phyloP scores from a whole-genome alignment of 2,113 vertebrate species.

The Anser cygnoides region DNA sequence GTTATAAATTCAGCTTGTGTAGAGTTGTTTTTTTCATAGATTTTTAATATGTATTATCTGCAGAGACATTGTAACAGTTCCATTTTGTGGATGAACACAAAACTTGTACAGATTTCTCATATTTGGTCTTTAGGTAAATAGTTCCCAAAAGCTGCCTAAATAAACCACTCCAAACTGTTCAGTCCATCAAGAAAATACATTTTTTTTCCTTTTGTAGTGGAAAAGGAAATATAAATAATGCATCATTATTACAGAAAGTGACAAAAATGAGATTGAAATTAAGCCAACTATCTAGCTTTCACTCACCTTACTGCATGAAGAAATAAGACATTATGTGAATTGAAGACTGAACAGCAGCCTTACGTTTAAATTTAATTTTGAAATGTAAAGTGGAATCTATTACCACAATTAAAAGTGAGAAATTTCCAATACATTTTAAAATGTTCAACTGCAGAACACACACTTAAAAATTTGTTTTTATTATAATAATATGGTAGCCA shows the following conservation, averaged over 20 bases:
- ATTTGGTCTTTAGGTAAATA: conserved; percentile 84
- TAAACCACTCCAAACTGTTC: conserved; percentile 79
- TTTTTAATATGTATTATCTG: conserved; percentile 75
- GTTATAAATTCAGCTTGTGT: conserved; percentile 77
- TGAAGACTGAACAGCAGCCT: conserved; percentile 63
- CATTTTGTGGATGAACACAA: conserved; percentile 73
- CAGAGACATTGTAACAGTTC: conserved; percentile 75
- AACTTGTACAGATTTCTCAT: conserved; percentile 77
- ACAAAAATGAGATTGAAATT: conserved; percentile 46
- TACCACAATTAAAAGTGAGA: conserved; percentile 53
- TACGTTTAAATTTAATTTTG: not conserved
- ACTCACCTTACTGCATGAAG: conserved; percentile 49
- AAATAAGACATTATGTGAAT: conserved; percentile 56
- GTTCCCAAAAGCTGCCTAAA: conserved; percentile 79
- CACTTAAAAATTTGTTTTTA: conserved; percentile 25
- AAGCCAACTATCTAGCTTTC: conserved; percentile 45
- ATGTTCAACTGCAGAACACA: conserved; percentile 58
- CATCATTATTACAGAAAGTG: conserved; percentile 72
- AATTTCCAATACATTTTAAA: conserved; percentile 41
- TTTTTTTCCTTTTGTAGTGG: conserved; percentile 40
- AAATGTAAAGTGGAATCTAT: conserved; percentile 63
- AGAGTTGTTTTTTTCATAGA: conserved; percentile 62
- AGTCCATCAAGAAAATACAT: conserved; percentile 77
- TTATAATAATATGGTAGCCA: conserved; percentile 41
- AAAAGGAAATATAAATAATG: conserved; percentile 83